Evolutionary conservation across 2,797 vertebrate genomes (phyloP).

Genomic region (Sternotherus odoratus): DNA sequence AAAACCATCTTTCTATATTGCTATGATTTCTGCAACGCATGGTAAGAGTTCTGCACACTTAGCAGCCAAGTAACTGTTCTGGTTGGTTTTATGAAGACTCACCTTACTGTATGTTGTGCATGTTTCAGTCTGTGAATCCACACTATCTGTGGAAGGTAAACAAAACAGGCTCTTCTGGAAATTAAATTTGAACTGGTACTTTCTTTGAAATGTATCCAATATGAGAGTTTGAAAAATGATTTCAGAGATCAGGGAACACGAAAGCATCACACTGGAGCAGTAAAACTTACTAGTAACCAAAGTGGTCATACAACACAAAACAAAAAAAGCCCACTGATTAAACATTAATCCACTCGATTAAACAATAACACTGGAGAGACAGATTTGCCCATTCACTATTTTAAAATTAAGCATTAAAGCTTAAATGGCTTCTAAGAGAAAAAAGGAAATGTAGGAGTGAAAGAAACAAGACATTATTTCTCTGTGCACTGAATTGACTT

Average conservation of each 20-base stretch:
- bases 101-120: conserved; percentile 98
- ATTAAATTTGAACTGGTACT: background rate
- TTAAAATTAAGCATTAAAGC: background rate
- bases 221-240: background rate
- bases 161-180: background rate
- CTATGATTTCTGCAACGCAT: background rate
- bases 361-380: background rate
- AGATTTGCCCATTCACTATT: background rate
- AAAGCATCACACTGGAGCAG: background rate
- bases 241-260: background rate
- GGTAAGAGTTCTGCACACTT: background rate
- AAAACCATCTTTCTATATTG: background rate
- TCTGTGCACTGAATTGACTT: fast-evolving
- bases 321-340: background rate
- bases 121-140: conserved; percentile 88
- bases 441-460: background rate
- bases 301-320: background rate
- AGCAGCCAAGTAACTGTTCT: background rate
- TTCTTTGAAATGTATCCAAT: background rate
- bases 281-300: background rate
- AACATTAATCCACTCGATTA: background rate
- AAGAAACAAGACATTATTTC: background rate
- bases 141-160: conserved; percentile 82
- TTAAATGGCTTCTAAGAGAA: background rate
- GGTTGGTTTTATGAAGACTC: conserved; percentile 41